Evolutionary conservation across 2,888 invertebrate genomes (phyloP).

Genomic region (Coecobrya sp.): DNA sequence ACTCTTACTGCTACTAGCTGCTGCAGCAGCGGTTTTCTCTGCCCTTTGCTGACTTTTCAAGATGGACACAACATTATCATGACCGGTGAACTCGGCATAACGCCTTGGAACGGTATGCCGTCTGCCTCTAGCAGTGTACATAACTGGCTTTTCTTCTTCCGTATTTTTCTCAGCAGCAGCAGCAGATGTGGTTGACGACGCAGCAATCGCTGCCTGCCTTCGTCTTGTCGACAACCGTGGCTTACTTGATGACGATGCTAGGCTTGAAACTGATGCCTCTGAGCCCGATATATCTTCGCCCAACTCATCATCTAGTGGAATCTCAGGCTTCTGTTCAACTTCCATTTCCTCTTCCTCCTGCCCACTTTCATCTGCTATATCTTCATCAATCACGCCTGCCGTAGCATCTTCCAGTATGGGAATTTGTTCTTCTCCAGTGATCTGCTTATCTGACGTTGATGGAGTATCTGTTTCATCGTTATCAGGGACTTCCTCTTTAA

Average conservation of each 20-base stretch:
- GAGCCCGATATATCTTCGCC: slow-evolving; percentile 60
- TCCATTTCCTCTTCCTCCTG: slow-evolving; percentile 67
- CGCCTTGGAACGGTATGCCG: slow-evolving; percentile 80
- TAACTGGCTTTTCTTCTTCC: slow-evolving; percentile 78
- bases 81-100: slow-evolving; percentile 82
- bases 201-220: background rate
- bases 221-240: slow-evolving; percentile 56
- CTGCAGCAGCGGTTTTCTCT: slow-evolving; percentile 71
- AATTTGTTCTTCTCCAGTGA: background rate
- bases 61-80: slow-evolving; percentile 81
- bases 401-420: slow-evolving; percentile 56
- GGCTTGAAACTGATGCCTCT: slow-evolving; percentile 61
- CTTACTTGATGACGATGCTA: slow-evolving; percentile 53
- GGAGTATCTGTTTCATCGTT: slow-evolving; percentile 25
- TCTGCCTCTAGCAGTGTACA: slow-evolving; percentile 81
- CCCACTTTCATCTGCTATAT: slow-evolving; percentile 63
- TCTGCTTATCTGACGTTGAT: background rate
- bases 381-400: background rate
- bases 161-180: slow-evolving; percentile 29
- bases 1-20: slow-evolving; percentile 60
- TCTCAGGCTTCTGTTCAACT: slow-evolving; percentile 59
- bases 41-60: slow-evolving; percentile 79
- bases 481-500: background rate
- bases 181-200: background rate
- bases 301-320: slow-evolving; percentile 32